Evolutionary conservation across 1,140 invertebrate species (phyloP), one percentile per base, ranked within the genome.

Genomic region (Aphaenogaster ashmeadi): DNA sequence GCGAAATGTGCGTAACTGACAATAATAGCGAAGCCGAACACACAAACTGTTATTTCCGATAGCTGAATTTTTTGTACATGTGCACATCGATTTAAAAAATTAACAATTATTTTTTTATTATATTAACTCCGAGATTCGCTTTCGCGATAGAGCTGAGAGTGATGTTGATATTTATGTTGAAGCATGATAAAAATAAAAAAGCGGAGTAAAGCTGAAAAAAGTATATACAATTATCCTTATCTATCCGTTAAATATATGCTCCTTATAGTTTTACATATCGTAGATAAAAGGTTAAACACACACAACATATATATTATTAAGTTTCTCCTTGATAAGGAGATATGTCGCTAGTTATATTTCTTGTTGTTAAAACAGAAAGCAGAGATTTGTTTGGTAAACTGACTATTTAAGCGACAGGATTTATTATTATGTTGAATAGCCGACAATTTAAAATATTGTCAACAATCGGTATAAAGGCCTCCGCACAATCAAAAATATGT

Each of bases 221-320:
- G 2, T 0, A 33, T 47, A n/a, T 50, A 33, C 27, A 78, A 44
- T 78, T 78, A 78, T 64, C 44, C 11, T 44, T 64, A 78, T 78
- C 41, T 47, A 64, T 62, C 58, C 27, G 27, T 64, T 64, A 78
- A 64, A 64, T 78, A 36, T 36, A 21, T 64, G 18, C 27, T 44
- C 15, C 36, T 64, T 33, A 38, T 58, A 58, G 74, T 58, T 78
- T 67, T 21, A 67, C 9, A 6, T n/a, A 33, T n/a, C 6, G 56
- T 47, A 47, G 41, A 47, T 13, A n/a, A 78, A 41, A 47, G 38
- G 15, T 78, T 62, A 47, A 77, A 58, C n/a, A 27, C 38, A 36
- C 6, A 64, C 3, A 52, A 52, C 8, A 60, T 18, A 13, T 60
- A 60, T n/a, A 66, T 72, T 15, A 33, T 7, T 8, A 47, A 44